Base-by-base conservation (phyloP, 2,113 vertebrate species). In the Perca fluviatilis region DNA sequence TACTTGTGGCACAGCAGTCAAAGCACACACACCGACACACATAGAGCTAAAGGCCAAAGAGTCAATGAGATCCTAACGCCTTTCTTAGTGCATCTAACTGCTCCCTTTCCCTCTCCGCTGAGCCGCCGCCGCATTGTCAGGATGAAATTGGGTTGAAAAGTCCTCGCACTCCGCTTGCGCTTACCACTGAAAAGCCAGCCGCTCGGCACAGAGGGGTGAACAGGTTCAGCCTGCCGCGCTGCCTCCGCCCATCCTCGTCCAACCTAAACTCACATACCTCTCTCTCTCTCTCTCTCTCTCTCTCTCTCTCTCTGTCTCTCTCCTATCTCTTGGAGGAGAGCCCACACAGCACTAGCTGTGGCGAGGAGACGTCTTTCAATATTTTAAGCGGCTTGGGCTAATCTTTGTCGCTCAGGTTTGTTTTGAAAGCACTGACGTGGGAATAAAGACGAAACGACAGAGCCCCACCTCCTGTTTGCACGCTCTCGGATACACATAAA, bases 331-430 rank as follows among this genome's bases (percentile, higher is more conserved):
- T 82, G 84, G 87, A 86, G 84, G 90, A 76, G 77, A 86, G 83
- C 89, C 86, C 56, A 14, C 85, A 70, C 86, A 27, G 88, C 27
- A 27, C 27, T 2, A 14, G 66, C 68, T 40, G 70, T 46, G 69
- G 82, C 67, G 19, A 70, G 65, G 83, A 89, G 77, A 90, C 74
- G 77, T 89, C 90, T 91, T 91, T 93, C 91, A 94, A 86, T 92
- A 89, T 92, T 93, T 91, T 90, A 93, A 93, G 91, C 91, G 50
- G 91, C 89, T 93, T 88, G 89, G 16, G 70, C 84, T 91, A 91
- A 92, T 94, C 89, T 94, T 83, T 77, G 78, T 87, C 71, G 62
- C 88, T 91, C 88, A 88, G 87, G 89, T 94, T 93, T 93, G 86
- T 93, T 93, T 89, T 91, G 82, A 88, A 92, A 88, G 91, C 73